Base-by-base conservation (phyloP, 92 coral and sea anemone species). In the Pocillopora meandrina region DNA sequence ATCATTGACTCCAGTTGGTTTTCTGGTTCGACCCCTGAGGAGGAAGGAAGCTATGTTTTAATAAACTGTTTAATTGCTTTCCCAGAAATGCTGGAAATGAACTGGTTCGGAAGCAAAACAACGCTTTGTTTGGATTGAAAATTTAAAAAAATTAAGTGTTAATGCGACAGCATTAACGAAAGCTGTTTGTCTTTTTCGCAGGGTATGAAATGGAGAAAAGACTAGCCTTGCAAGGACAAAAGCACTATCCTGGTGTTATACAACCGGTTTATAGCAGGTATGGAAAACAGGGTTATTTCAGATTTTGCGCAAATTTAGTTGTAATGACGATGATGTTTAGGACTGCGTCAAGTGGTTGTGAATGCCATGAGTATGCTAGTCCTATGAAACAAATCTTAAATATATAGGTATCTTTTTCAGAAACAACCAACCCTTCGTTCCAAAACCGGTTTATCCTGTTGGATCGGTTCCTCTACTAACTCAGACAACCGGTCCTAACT, bases 191-290 rank as follows among this genome's bases (percentile, higher is more conserved):
- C 10, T 84, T 5, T 86, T 10, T 84, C 21, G 9, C 71, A 94
- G 98, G 95, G 42, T 94, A 94, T 75, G 95, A 94, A 81, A 81
- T 90, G 71, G 98, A 92, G 76, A 94, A 94, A 69, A 76, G 91
- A 82, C 79, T 87, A 56, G 88, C 92, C 13, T 76, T 81, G 63
- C 92, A 90, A 20, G 93, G 93, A 1, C 85, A 91, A 63, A 74
- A 93, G 23, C 88, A 92, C 74, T 89, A 86, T 64, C 86, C 90
- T 15, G 86, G 86, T 31, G 86, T 83, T 1, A 74, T 83, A 61
- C 86, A 83, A 74, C 86, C 86, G n/a, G 64, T 83, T 59, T 13
- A 81, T 36, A 81, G 57, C 86, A 82, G 85, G 85, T 82, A 71
- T 36, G 61, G 21, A 65, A n/a, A 35, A 35, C 59, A 83, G 80